Evolutionary conservation across 2,797 vertebrate species (phyloP), one percentile per base, ranked within the genome.

Genomic region (Poecilia wingei): DNA sequence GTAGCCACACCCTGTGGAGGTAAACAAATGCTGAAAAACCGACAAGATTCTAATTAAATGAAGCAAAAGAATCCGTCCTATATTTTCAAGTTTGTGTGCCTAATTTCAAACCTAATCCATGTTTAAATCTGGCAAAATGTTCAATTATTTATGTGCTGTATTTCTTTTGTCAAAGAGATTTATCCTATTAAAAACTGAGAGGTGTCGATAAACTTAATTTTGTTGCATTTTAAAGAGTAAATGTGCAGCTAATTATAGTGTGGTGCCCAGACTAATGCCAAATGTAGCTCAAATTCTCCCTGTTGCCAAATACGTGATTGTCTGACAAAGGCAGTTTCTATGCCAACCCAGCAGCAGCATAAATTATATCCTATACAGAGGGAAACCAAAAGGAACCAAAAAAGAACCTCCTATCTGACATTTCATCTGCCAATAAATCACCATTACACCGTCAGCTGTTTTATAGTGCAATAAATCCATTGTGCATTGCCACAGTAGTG

Each of bases 291-390:
- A 66, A 53, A 39, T 18, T 36, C 55, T 79, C 66, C 68, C 59
- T 68, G 51, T 74, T 64, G 83, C 82, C 84, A 85, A 51, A 82
- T 84, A 79, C 14, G 41, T 64, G 8, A 77, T 78, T 61, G 22
- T 51, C 74, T 76, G 71, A 82, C 74, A 84, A 74, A 66, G 16
- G 75, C 70, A 74, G 92, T 92, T 89, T 66, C 88, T 75, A 86
- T 86, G 72, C 85, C 79, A 90, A 92, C 89, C 12, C 49, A 74
- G 64, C 31, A 16, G 82, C 8, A 49, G 71, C 77, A 74, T 84
- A 79, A 86, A 84, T 72, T 61, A 72, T 78, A 79, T 82, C 72
- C 41, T 36, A 47, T 66, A 55, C 73, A 45, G 72, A 80, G 39
- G 45, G 74, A 78, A 80, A 88, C 82, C 25, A 59, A 39, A 85